Conservation (phyloP, 2,797 vertebrate genomes). For the Catamblyrhynchus diadema region DNA sequence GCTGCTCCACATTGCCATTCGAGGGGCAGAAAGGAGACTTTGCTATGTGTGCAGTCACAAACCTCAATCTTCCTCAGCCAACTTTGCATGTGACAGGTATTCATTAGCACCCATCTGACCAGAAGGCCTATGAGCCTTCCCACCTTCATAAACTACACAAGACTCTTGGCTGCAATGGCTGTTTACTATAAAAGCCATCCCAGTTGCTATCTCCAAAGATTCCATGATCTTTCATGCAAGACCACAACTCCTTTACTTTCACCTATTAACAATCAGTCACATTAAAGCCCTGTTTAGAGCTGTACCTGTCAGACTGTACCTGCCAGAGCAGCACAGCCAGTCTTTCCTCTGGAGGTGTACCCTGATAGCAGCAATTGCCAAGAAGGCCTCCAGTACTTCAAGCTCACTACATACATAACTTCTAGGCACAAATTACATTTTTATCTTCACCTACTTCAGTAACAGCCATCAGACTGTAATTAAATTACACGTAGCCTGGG, state of each 20-base stretch:
- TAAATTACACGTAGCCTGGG: neutral
- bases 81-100: neutral
- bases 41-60: accelerated
- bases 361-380: accelerated
- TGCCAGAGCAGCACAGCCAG: neutral
- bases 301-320: neutral
- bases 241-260: neutral
- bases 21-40: neutral
- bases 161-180: accelerated
- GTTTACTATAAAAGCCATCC: neutral
- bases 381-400: neutral
- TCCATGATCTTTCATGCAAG: neutral
- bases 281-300: neutral
- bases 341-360: neutral
- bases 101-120: neutral
- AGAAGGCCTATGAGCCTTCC: neutral
- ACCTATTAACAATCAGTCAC: neutral
- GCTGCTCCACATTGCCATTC: neutral
- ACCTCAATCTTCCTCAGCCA: neutral
- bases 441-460: neutral
- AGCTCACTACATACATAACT: neutral
- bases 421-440: neutral
- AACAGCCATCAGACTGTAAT: neutral
- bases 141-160: accelerated
- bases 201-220: neutral